Evolutionary conservation across 2,113 vertebrate genomes (phyloP).

Genomic region (Paraplagusia blochii): DNA sequence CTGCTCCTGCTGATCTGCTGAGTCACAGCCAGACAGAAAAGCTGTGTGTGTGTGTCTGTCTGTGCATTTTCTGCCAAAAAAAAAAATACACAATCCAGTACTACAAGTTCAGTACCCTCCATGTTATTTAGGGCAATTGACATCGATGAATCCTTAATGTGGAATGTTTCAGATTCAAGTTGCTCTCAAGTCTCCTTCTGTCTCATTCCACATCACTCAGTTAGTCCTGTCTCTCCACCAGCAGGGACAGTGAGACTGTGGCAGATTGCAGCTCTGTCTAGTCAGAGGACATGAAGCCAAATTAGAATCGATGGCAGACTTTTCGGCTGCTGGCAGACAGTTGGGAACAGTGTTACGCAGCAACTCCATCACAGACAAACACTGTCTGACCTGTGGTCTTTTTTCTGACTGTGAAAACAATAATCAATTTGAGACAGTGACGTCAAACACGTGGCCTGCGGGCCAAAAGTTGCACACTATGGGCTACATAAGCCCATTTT

Average conservation of each 20-base stretch:
- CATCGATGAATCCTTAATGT: conserved; percentile 5
- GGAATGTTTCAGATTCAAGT: neutral
- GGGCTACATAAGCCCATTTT: too few species aligned
- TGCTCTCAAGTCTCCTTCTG: neutral
- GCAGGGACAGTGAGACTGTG: conserved; percentile 20
- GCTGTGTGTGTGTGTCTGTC: conserved; percentile 1
- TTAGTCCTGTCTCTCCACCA: conserved; percentile 13
- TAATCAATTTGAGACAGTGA: too few species aligned
- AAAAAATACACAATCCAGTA: neutral
- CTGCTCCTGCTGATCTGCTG: conserved; percentile 61
- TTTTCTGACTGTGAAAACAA: neutral
- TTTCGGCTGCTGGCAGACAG: conserved; percentile 46
- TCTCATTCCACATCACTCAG: neutral
- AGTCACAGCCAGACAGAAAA: conserved; percentile 56
- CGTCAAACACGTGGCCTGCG: too few species aligned
- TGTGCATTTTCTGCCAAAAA: neutral
- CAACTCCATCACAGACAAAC: conserved; percentile 21
- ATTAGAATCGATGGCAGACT: conserved; percentile 54
- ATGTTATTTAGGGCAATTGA: conserved; percentile 8
- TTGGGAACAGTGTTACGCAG: conserved; percentile 30
- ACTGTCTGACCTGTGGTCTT: conserved; percentile 31
- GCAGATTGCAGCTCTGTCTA: conserved; percentile 42
- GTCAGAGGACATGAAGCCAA: conserved; percentile 54
- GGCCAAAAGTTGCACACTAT: too few species aligned
- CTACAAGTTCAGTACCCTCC: neutral